phyloP scores from a whole-genome alignment of 2,888 invertebrate species.

The Diloba caeruleocephala region DNA sequence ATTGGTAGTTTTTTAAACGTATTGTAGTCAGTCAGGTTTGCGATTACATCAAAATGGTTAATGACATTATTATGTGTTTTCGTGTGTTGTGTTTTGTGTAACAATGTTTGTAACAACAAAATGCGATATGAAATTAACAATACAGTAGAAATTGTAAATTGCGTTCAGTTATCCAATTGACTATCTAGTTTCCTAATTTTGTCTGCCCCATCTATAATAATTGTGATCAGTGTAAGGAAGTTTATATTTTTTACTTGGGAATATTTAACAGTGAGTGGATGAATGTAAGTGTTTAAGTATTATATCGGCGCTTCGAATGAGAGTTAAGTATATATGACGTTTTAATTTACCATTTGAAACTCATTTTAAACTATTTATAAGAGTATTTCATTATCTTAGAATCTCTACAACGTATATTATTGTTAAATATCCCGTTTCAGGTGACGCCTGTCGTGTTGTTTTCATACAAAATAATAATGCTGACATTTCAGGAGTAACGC shows the following conservation, averaged over 20 bases:
- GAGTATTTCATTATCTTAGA: constrained; percentile 43
- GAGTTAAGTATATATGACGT: constrained; percentile 16
- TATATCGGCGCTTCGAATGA: constrained; percentile 38
- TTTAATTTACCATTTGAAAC: constrained; percentile 51
- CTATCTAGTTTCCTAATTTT: constrained; percentile 30
- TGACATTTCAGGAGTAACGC: too few relatives aligned
- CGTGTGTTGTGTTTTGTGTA: constrained; percentile 49
- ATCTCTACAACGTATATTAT: constrained; percentile 46
- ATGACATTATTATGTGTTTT: constrained; percentile 21
- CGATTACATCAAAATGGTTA: constrained; percentile 38
- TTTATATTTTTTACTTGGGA: constrained; percentile 16
- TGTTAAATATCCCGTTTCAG: constrained; percentile 41
- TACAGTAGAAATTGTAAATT: constrained; percentile 20
- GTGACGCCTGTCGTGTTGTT: too few relatives aligned
- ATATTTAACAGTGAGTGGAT: constrained; percentile 27
- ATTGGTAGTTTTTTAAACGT: constrained; percentile 43
- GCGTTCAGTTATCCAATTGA: constrained; percentile 30
- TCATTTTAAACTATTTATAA: constrained; percentile 40
- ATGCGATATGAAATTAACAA: constrained; percentile 27
- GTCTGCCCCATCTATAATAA: constrained; percentile 48
- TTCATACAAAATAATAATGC: too few relatives aligned
- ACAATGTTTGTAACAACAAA: constrained; percentile 14
- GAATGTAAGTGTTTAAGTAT: constrained; percentile 42
- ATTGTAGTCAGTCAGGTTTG: constrained; percentile 46
- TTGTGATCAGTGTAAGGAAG: constrained; percentile 27